phyloP scores from a whole-genome alignment of 2,888 invertebrate species.

The Notodonta dromedarius region DNA sequence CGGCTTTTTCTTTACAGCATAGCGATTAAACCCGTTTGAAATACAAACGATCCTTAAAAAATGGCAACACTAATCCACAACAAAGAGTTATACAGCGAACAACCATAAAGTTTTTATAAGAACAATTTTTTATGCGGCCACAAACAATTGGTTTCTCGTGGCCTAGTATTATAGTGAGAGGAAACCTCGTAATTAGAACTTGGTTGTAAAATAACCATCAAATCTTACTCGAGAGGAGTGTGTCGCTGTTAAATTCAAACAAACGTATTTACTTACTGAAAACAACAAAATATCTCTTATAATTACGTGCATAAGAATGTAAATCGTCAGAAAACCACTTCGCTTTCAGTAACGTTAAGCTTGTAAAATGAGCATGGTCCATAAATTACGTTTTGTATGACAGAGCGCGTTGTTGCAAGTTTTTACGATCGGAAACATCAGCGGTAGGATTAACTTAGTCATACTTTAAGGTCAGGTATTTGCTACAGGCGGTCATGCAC shows the following conservation, averaged over 20 bases:
- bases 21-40: constrained; percentile 26
- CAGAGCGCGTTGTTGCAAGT: constrained; percentile 75
- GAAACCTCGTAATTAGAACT: constrained; percentile 79
- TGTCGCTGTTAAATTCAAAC: constrained; percentile 58
- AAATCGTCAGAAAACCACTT: constrained; percentile 20
- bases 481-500: constrained; percentile 22
- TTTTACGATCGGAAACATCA: constrained; percentile 68
- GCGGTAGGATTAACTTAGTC: constrained; percentile 57
- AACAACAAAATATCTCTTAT: constrained; percentile 23
- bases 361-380: constrained; percentile 56
- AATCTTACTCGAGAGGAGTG: constrained; percentile 69
- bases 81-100: constrained; percentile 68
- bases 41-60: constrained; percentile 38
- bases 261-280: constrained; percentile 23
- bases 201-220: constrained; percentile 81
- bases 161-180: constrained; percentile 68
- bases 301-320: constrained; percentile 28
- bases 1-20: background rate
- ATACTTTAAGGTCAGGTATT: constrained; percentile 46
- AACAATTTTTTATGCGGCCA: constrained; percentile 60
- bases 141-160: constrained; percentile 68
- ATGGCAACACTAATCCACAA: constrained; percentile 62
- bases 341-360: constrained; percentile 28
- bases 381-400: constrained; percentile 80
- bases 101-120: constrained; percentile 67